Evolutionary conservation across 2,797 vertebrate species (phyloP), one percentile per base, ranked within the genome.

Genomic region (Tenualosa ilisha): DNA sequence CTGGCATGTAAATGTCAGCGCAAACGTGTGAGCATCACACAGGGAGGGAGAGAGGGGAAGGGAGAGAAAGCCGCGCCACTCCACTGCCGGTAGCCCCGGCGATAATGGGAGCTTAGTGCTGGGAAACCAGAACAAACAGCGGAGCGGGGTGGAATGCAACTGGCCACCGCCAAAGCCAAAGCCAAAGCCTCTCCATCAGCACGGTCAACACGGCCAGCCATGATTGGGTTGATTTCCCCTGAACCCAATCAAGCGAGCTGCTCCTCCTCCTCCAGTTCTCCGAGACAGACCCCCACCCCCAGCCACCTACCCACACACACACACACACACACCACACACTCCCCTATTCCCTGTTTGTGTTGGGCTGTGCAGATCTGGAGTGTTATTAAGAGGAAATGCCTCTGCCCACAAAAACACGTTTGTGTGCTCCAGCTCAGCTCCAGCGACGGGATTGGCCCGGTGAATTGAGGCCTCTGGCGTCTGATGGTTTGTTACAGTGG

Each of bases 171-270:
- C 24, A 26, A 31, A 31, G 31, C 31, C 31, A 31, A 68, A 26
- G 61, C 54, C 59, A 94, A 90, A 91, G 91, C 88, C 92, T 46
- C 37, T 40, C 72, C 72, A 94, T 95, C 93, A 93, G 92, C 90
- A 93, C 91, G 91, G 94, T 93, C 94, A 94, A 95, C 94, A 94
- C 91, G 85, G 86, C 86, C 86, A 88, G 87, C 61, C 72, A 85
- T 94, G 93, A 95, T 94, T 95, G 94, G 92, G 91, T 94, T 94
- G 93, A 93, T 89, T 79, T 79, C 72, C 90, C 65, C 82, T 11
- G 65, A 6, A 65, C 81, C 46, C 59, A 53, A 84, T 81, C 68
- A 79, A 79, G 37, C 40, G 22, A 22, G 72, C 13, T 17, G 37
- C 72, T 79, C 17, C 72, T 46, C 56, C 56, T 22, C 56, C 56